Conservation (phyloP, 2,113 vertebrate species). For the Corythornis vintsioides region DNA sequence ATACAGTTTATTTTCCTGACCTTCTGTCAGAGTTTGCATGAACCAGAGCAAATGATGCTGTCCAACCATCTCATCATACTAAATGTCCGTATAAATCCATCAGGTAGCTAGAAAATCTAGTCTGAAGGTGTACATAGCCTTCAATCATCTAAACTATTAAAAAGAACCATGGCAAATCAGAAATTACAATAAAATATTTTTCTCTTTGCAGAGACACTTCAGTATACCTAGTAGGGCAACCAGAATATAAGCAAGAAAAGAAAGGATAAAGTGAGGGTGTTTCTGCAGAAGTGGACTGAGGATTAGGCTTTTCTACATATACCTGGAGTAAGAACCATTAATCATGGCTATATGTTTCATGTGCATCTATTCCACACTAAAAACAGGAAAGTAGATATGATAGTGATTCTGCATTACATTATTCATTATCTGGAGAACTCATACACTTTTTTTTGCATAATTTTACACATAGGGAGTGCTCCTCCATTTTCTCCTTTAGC, state of each 20-base stretch:
- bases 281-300: background rate
- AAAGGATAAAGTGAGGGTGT: background rate
- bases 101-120: background rate
- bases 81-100: background rate
- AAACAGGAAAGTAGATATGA: background rate
- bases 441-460: background rate
- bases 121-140: background rate
- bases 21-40: background rate
- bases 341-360: background rate
- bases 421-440: background rate
- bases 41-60: slow-evolving; percentile 1
- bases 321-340: background rate
- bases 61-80: slow-evolving; percentile 1
- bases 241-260: background rate
- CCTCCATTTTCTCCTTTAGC: background rate
- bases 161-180: background rate
- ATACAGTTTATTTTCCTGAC: slow-evolving; percentile 34
- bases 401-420: background rate
- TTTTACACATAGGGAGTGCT: background rate
- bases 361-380: background rate
- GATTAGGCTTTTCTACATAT: background rate
- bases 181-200: background rate
- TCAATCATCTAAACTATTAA: background rate
- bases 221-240: background rate
- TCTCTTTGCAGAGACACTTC: background rate